A percentile compares a stretch with the other conserved stretches of the same genome.
Conservation (phyloP, 2,797 vertebrate species). For the Pterois miles region DNA sequence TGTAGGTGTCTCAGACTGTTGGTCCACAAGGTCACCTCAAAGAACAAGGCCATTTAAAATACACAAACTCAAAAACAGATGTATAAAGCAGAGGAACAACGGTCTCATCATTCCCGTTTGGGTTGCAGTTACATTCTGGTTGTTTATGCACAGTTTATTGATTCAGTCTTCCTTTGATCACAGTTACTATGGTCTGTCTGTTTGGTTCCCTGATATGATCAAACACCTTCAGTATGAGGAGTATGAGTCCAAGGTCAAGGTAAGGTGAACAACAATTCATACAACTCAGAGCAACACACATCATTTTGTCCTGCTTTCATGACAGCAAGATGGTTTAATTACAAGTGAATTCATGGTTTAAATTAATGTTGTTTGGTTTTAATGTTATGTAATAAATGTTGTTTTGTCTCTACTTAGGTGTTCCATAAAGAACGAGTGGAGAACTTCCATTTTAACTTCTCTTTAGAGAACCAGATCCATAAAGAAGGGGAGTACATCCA, state of each 20-base stretch:
- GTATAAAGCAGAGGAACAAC: background rate
- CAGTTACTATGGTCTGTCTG: constrained; percentile 95
- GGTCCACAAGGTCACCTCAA: background rate
- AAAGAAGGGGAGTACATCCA: constrained; percentile 89
- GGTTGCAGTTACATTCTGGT: background rate
- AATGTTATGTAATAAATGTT: too few species aligned
- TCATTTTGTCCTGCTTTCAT: background rate
- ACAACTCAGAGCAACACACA: background rate
- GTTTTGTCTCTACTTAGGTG: constrained; percentile 43
- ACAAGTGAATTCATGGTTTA: background rate
- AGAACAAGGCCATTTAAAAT: background rate
- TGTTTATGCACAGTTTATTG: background rate
- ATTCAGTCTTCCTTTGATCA: background rate
- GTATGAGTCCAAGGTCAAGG: constrained; percentile 88
- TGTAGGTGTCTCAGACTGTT: too few species aligned
- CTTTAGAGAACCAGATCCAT: constrained; percentile 94
- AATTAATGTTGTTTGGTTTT: background rate
- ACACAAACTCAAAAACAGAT: background rate
- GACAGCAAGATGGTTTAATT: background rate
- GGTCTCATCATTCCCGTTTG: background rate
- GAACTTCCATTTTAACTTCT: constrained; percentile 93
- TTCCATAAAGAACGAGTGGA: constrained; percentile 87
- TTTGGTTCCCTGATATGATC: constrained; percentile 99
- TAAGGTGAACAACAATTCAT: constrained; percentile 18
- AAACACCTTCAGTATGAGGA: constrained; percentile 92